These are phyloP conservation scores for Tauraco hartlaubi DNA, from an alignment of 2,797 vertebrate genomes.

Conservation along the genomic window DNA sequence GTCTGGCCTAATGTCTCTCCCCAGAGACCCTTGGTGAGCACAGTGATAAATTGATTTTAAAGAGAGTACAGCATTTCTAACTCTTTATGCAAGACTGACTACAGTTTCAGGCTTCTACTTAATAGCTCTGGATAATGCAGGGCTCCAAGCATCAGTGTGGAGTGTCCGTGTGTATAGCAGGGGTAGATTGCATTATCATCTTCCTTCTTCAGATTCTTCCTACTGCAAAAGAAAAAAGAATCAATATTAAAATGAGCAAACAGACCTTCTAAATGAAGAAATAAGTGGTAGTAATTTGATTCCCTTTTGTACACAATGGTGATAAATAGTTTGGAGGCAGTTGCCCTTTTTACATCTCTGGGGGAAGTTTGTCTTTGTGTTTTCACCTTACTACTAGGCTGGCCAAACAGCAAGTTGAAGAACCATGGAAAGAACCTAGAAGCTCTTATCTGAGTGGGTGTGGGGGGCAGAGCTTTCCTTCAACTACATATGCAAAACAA, in stretches of 20 bases:
- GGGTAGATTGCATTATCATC: neutral
- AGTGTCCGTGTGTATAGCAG: neutral
- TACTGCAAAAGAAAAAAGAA: neutral
- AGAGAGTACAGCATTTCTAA: conserved; percentile 26
- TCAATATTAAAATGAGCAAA: neutral
- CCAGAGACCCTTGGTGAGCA: neutral
- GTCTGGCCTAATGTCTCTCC: conserved; percentile 34
- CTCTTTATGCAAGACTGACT: conserved; percentile 52
- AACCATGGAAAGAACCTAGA: neutral
- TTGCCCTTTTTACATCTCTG: neutral
- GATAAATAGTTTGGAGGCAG: neutral
- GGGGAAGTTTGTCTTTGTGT: neutral
- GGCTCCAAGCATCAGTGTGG: neutral
- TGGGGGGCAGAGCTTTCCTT: neutral
- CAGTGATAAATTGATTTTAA: conserved; percentile 60
- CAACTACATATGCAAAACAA: neutral
- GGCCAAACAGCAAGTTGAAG: neutral
- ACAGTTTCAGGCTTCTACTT: conserved; percentile 34
- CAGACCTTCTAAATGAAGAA: conserved; percentile 17
- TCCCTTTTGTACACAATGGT: neutral
- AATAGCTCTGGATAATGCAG: conserved; percentile 20
- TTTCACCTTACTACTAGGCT: neutral
- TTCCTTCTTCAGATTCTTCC: neutral
- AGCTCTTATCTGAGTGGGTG: neutral
- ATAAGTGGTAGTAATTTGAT: neutral